phyloP scores from a whole-genome alignment of 2,888 invertebrate species.

The Trileptium ribeirensis region DNA sequence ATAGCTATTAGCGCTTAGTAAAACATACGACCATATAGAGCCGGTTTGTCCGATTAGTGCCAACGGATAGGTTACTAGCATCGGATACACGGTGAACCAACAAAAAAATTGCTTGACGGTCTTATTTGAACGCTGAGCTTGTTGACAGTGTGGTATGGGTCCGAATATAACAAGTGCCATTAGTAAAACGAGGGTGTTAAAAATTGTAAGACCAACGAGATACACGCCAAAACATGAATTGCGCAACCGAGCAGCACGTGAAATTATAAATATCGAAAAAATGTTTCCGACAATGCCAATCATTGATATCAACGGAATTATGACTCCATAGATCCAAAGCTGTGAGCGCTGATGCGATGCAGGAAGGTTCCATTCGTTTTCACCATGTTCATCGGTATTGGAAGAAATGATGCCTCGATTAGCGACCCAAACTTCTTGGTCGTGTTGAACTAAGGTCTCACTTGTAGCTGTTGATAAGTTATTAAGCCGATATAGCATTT shows the following conservation, averaged over 20 bases:
- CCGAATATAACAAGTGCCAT: conserved; percentile 42
- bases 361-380: too few species aligned
- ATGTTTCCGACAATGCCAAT: conserved; percentile 37
- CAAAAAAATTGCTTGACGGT: conserved; percentile 16
- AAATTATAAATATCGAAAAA: conserved; percentile 10
- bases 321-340: conserved; percentile 36
- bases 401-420: too few species aligned
- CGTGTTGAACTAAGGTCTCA: too few species aligned
- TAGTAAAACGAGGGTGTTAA: conserved; percentile 44
- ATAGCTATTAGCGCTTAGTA: conserved; percentile 19
- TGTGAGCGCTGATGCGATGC: too few species aligned
- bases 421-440: too few species aligned
- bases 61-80: conserved; percentile 25
- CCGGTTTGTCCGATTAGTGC: conserved; percentile 23
- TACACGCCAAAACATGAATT: conserved; percentile 45
- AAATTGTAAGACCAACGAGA: conserved; percentile 46
- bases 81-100: neutral
- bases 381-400: too few species aligned
- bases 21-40: conserved; percentile 21
- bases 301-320: conserved; percentile 39
- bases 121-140: too few species aligned
- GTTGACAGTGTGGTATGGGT: conserved; percentile 10
- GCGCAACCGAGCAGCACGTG: conserved; percentile 40
- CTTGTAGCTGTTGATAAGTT: too few species aligned
- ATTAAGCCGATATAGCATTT: too few species aligned